phyloP scores from a whole-genome alignment of 2,888 invertebrate species.

The Agrochola litura region DNA sequence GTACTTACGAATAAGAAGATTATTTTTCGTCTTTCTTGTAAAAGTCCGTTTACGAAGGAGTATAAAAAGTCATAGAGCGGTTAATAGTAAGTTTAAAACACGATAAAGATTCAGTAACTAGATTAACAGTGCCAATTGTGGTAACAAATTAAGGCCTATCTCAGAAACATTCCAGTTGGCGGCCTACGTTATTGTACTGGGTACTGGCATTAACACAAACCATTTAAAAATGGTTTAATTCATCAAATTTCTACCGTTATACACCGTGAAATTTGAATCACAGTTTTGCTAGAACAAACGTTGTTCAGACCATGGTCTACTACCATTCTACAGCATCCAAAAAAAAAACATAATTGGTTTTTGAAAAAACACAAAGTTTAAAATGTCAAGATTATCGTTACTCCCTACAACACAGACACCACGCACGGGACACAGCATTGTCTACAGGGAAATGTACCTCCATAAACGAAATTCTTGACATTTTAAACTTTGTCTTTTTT shows the following conservation, averaged over 20 bases:
- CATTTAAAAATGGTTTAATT: neutral
- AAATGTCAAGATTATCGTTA: too few relatives aligned
- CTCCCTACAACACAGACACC: too few relatives aligned
- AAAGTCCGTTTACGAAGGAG: neutral
- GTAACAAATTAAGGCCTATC: neutral
- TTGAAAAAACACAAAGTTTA: too few relatives aligned
- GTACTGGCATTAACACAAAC: conserved; percentile 1
- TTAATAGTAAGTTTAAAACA: neutral
- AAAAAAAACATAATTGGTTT: too few relatives aligned
- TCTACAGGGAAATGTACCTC: too few relatives aligned
- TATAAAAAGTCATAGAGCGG: neutral
- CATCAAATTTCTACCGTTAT: neutral
- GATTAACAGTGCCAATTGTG: conserved; percentile 16
- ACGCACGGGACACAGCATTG: too few relatives aligned
- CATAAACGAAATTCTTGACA: too few relatives aligned
- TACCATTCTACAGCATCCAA: too few relatives aligned
- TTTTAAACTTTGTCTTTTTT: too few relatives aligned
- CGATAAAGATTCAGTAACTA: neutral
- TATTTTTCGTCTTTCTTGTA: neutral
- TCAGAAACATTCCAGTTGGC: conserved; percentile 17
- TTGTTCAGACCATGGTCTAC: too few relatives aligned
- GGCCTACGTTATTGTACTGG: neutral
- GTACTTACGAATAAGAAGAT: neutral
- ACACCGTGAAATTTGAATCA: too few relatives aligned
- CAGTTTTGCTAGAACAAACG: too few relatives aligned